Conservation (phyloP, 2,113 vertebrate species). For the Sterrhoptilus dennistouni region DNA sequence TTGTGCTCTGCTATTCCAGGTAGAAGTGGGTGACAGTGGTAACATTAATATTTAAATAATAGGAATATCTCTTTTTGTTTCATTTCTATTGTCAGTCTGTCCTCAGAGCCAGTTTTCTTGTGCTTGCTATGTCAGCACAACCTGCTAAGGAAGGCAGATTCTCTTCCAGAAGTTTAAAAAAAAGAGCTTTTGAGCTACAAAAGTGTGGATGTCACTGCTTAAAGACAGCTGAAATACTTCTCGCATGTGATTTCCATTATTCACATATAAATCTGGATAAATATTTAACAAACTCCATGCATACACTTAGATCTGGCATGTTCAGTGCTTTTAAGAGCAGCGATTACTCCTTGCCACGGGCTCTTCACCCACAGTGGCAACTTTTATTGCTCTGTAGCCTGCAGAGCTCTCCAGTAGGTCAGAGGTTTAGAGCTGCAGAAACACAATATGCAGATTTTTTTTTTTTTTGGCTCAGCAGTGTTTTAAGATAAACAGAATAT, state of each 20-base stretch:
- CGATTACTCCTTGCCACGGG: not conserved
- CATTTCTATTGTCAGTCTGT: not conserved
- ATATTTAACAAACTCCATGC: conserved; percentile 11
- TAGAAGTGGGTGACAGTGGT: not conserved
- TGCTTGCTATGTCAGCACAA: not conserved
- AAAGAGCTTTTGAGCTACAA: fast-evolving
- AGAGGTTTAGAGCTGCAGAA: conserved; percentile 55
- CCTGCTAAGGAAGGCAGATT: not conserved
- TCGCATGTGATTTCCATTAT: not conserved
- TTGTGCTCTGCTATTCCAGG: not conserved
- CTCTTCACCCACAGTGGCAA: not conserved
- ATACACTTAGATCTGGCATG: not conserved
- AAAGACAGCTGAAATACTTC: not conserved
- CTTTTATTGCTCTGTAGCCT: not conserved
- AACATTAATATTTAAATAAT: not conserved
- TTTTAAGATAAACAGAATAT: conserved; percentile 48
- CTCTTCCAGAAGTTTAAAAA: not conserved
- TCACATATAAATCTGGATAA: not conserved
- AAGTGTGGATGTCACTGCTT: not conserved
- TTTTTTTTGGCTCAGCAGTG: conserved; percentile 31
- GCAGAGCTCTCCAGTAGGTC: not conserved
- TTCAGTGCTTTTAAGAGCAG: not conserved
- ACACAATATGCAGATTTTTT: conserved; percentile 31
- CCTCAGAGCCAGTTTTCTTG: not conserved
- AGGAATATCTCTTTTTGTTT: not conserved